A percentile compares a stretch with the other conserved stretches of the same genome.
Conservation (phyloP, 2,113 vertebrate species). For the Ageneiosus marmoratus region DNA sequence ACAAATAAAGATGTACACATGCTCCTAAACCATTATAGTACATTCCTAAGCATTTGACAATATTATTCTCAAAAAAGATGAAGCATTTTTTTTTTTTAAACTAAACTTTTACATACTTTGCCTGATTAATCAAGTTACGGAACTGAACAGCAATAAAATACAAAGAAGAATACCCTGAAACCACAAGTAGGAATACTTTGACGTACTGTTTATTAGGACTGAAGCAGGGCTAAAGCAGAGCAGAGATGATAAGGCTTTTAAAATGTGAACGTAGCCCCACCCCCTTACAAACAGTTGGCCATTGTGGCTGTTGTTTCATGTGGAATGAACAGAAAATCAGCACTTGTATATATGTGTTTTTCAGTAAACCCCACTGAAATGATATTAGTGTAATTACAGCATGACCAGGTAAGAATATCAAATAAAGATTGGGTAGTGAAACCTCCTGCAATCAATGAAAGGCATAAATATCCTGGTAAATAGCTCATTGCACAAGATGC, state of each 20-base stretch:
- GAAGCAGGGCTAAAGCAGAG: neutral
- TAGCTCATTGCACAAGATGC: neutral
- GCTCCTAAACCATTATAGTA: neutral
- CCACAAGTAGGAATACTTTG: neutral
- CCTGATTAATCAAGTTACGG: neutral
- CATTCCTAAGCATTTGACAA: too few species aligned
- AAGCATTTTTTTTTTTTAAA: too few species aligned
- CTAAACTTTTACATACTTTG: neutral
- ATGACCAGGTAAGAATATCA: neutral
- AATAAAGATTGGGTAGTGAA: neutral
- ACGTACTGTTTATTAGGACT: neutral
- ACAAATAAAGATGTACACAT: neutral
- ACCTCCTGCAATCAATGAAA: neutral
- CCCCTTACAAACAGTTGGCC: neutral
- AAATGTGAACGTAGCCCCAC: neutral
- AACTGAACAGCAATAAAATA: neutral
- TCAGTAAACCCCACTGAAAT: neutral
- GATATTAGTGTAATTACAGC: neutral
- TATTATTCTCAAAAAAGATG: too few species aligned
- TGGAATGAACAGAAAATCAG: neutral
- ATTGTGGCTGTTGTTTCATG: neutral
- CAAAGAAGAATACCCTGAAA: neutral
- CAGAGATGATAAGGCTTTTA: neutral
- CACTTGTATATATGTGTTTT: neutral
- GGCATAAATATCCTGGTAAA: neutral